Percentiles rank a stretch among this genome's conserved stretches.
Evolutionary conservation across 1,140 invertebrate species (phyloP).

Genomic region (Nephotettix cincticeps): DNA sequence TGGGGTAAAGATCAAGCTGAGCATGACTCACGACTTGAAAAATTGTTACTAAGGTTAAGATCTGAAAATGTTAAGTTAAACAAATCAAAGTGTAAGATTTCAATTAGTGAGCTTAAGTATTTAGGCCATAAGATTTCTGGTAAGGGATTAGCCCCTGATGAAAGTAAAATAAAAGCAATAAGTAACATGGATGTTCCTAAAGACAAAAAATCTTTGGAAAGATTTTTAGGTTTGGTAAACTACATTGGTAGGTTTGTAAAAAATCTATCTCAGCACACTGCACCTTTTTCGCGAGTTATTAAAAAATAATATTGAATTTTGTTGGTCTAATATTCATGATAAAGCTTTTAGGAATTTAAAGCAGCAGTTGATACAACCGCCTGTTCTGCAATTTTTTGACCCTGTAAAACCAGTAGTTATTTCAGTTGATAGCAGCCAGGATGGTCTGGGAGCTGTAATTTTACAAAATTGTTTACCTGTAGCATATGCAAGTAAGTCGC

Average conservation of each 20-base stretch:
- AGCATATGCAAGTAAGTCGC: background rate
- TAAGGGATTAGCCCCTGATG: constrained; percentile 41
- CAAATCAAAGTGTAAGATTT: constrained; percentile 40
- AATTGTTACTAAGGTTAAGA: constrained; percentile 32
- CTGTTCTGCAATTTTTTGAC: background rate
- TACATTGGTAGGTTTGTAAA: background rate
- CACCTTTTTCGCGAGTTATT: background rate
- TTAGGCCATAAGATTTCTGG: constrained; percentile 45
- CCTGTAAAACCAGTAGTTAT: background rate
- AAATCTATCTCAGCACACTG: background rate
- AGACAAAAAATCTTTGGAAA: background rate
- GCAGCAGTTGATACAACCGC: background rate
- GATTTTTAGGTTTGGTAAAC: background rate
- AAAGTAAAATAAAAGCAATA: constrained; percentile 44
- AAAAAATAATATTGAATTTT: background rate
- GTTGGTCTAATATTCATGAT: constrained; percentile 32
- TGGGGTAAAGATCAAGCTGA: constrained; percentile 25
- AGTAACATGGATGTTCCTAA: constrained; percentile 33
- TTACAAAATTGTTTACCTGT: background rate
- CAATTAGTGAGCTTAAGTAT: constrained; percentile 39
- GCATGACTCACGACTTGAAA: constrained; percentile 38
- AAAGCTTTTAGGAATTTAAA: constrained; percentile 20
- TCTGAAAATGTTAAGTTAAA: constrained; percentile 29
- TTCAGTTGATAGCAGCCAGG: background rate
- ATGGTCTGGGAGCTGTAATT: background rate